Conservation (phyloP, 2,113 vertebrate genomes). For the Echinops telfairi region DNA sequence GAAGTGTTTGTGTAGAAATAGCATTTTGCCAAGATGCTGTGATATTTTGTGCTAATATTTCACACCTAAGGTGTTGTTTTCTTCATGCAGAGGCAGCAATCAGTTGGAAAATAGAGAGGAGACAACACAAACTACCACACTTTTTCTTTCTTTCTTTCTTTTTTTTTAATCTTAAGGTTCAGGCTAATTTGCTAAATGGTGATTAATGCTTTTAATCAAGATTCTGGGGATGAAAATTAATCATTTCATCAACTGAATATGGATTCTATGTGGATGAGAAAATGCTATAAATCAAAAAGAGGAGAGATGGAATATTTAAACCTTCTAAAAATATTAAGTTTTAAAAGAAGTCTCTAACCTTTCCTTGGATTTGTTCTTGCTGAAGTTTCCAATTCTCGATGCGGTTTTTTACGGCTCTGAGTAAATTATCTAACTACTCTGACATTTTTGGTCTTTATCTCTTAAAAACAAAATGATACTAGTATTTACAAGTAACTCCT, state of each 20-base stretch:
- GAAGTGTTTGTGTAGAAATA: slow-evolving; percentile 79
- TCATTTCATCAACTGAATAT: slow-evolving; percentile 77
- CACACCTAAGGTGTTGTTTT: slow-evolving; percentile 84
- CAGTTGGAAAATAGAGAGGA: slow-evolving; percentile 79
- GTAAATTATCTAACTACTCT: background rate
- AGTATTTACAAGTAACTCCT: background rate
- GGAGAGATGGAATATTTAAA: slow-evolving; percentile 38
- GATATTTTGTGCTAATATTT: slow-evolving; percentile 84
- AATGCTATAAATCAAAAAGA: slow-evolving; percentile 78
- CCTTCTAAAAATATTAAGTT: slow-evolving; percentile 57
- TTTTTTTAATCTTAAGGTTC: slow-evolving; percentile 74
- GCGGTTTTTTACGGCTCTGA: background rate
- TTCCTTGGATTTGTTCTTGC: background rate
- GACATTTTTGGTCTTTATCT: background rate
- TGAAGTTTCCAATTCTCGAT: background rate
- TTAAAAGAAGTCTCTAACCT: slow-evolving; percentile 42
- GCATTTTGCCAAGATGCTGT: slow-evolving; percentile 80
- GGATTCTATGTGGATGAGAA: slow-evolving; percentile 60
- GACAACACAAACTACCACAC: slow-evolving; percentile 76
- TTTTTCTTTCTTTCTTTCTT: slow-evolving; percentile 33
- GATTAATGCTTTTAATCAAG: slow-evolving; percentile 80
- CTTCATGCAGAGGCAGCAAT: slow-evolving; percentile 78
- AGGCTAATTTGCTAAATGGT: slow-evolving; percentile 80
- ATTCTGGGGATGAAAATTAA: slow-evolving; percentile 81
- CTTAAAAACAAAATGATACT: background rate